Conservation (phyloP, 2,888 invertebrate species). For the Deilephila porcellus region DNA sequence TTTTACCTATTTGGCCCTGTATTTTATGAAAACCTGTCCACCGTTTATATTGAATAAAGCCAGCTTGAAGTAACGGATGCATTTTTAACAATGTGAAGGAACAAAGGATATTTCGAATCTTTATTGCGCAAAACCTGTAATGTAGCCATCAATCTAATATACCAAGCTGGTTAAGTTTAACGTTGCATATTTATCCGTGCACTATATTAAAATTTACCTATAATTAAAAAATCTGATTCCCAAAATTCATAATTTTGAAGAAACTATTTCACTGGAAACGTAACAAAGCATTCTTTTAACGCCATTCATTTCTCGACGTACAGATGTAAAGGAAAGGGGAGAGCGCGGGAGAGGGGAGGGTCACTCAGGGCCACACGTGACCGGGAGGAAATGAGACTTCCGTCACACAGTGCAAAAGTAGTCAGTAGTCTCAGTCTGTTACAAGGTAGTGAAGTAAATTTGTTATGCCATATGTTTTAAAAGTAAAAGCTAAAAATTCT, state of each 20-base stretch:
- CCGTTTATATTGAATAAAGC: too few species aligned
- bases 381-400: slow-evolving; percentile 37
- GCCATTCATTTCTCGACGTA: slow-evolving; percentile 5
- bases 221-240: neutral
- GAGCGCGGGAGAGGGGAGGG: neutral
- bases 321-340: neutral
- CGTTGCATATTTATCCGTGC: too few species aligned
- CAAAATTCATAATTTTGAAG: neutral
- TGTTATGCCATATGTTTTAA: neutral
- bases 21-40: too few species aligned
- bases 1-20: too few species aligned
- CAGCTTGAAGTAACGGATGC: too few species aligned
- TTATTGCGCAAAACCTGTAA: too few species aligned
- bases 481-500: too few species aligned
- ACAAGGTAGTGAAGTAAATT: neutral
- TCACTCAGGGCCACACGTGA: slow-evolving; percentile 24
- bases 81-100: too few species aligned
- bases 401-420: neutral
- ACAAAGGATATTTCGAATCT: too few species aligned
- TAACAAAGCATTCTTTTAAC: neutral
- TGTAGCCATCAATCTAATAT: too few species aligned
- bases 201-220: neutral
- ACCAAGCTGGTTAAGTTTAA: too few species aligned
- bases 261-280: neutral
- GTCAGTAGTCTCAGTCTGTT: neutral